Percentiles rank a stretch among this genome's conserved stretches.
phyloP scores from a whole-genome alignment of 2,888 invertebrate species.

The Dusona sp. region DNA sequence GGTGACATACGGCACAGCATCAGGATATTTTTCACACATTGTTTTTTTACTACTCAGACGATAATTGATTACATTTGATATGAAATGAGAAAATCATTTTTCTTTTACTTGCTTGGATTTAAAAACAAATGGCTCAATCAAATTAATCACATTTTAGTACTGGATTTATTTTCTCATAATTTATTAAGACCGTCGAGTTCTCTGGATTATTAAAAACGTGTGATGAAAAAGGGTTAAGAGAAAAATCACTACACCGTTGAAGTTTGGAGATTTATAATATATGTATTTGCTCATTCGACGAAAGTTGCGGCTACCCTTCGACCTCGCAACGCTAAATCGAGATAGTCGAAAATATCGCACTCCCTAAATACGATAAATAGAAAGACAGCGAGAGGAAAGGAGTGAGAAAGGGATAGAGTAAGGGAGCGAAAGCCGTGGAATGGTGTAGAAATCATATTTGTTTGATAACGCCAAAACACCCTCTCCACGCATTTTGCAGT shows the following conservation, averaged over 20 bases:
- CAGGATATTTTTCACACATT: background rate
- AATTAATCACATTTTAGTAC: too few species aligned
- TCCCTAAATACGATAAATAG: background rate
- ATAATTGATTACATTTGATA: background rate
- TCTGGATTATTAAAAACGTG: background rate
- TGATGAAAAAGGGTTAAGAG: background rate
- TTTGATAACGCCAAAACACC: conserved; percentile 60
- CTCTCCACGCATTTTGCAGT: conserved; percentile 30
- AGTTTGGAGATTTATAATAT: background rate
- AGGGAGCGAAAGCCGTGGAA: conserved; percentile 8
- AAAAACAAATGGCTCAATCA: background rate
- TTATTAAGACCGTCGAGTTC: background rate
- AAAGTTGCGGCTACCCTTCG: conserved; percentile 28
- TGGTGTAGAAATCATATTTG: conserved; percentile 62
- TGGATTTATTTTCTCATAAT: background rate
- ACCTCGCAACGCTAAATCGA: conserved; percentile 37
- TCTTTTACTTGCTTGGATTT: background rate
- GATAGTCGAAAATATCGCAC: conserved; percentile 31
- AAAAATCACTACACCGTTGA: background rate
- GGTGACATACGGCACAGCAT: conserved; percentile 47
- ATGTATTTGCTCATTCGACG: background rate
- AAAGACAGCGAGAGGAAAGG: background rate
- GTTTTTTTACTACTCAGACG: background rate
- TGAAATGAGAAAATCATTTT: too few species aligned
- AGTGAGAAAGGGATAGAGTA: background rate